Percentiles rank a stretch among this genome's conserved stretches.
Evolutionary conservation across 92 coral and sea anemone genomes (phyloP).

Genomic region (Metridium senile): DNA sequence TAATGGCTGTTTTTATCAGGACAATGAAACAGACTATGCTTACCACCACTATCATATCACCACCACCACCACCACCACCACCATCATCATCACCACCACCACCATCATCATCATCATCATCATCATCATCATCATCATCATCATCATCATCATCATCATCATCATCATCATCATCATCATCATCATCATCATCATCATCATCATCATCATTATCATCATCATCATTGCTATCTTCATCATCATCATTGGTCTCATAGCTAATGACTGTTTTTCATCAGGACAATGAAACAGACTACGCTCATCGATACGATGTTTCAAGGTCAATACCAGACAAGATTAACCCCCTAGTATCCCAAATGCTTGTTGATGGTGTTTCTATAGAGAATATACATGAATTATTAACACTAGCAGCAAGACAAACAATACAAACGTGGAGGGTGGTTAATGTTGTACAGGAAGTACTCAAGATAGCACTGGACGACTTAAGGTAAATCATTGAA

Average conservation of each 20-base stretch:
- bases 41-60: background rate
- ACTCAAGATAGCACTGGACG: constrained; percentile 50
- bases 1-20: background rate
- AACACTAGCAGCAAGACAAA: constrained; percentile 75
- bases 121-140: constrained; percentile 16
- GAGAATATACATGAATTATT: constrained; percentile 67
- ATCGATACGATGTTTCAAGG: constrained; percentile 80
- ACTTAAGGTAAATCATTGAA: constrained; percentile 50
- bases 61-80: background rate
- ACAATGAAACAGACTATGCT: constrained; percentile 62
- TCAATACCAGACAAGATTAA: constrained; percentile 75
- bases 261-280: constrained; percentile 37
- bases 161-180: constrained; percentile 16
- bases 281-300: constrained; percentile 61
- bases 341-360: constrained; percentile 63
- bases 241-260: constrained; percentile 9
- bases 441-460: constrained; percentile 67
- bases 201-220: constrained; percentile 23
- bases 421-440: constrained; percentile 70
- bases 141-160: constrained; percentile 28
- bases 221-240: constrained; percentile 8
- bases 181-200: constrained; percentile 18
- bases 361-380: constrained; percentile 72
- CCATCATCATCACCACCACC: background rate
- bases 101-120: constrained; percentile 7